Evolutionary conservation across 2,888 invertebrate genomes (phyloP).

Genomic region (Venusia cambrica): DNA sequence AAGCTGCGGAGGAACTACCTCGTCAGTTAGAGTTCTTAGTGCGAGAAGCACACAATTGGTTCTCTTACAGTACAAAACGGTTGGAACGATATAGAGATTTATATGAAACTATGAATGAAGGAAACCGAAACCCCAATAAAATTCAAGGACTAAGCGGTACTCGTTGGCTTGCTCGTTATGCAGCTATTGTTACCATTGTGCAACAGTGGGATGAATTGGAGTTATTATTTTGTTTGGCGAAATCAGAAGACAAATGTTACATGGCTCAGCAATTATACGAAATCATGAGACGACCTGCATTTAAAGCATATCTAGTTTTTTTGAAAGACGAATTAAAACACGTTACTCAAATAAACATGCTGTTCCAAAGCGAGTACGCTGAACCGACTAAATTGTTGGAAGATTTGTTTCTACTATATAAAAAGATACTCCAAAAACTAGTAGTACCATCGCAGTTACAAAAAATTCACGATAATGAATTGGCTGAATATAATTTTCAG

Average conservation of each 20-base stretch:
- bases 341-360: slow-evolving; percentile 26
- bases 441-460: slow-evolving; percentile 33
- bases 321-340: slow-evolving; percentile 29
- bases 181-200: slow-evolving; percentile 30
- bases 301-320: slow-evolving; percentile 33
- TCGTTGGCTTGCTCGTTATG: slow-evolving; percentile 29
- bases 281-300: slow-evolving; percentile 24
- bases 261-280: slow-evolving; percentile 33
- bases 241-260: no score
- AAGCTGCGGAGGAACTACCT: slow-evolving; percentile 1
- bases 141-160: slow-evolving; percentile 31
- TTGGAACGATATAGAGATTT: slow-evolving; percentile 28
- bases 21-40: slow-evolving; percentile 16
- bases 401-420: slow-evolving; percentile 30
- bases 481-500: slow-evolving; percentile 33
- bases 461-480: slow-evolving; percentile 29
- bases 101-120: slow-evolving; percentile 29
- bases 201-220: slow-evolving; percentile 40
- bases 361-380: slow-evolving; percentile 34
- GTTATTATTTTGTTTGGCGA: slow-evolving; percentile 33
- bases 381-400: slow-evolving; percentile 28
- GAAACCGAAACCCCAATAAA: slow-evolving; percentile 24
- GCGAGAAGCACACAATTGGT: slow-evolving; percentile 34
- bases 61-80: slow-evolving; percentile 33
- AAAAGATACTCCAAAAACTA: slow-evolving; percentile 28